These are phyloP conservation scores for Nineta flava DNA, from an alignment of 2,888 invertebrate genomes.

Conservation along the genomic window DNA sequence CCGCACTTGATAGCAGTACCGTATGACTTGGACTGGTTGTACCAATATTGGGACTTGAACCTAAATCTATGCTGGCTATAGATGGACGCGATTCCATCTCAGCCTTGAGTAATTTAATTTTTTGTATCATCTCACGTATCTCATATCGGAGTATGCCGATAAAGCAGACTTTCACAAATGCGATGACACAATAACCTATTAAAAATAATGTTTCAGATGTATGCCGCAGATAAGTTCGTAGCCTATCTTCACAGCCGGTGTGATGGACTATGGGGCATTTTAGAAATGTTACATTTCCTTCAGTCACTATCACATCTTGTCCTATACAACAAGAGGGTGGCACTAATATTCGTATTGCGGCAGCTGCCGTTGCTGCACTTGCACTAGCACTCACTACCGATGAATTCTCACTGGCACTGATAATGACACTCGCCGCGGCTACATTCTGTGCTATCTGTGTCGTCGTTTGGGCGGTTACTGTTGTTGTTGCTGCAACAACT, in stretches of 20 bases:
- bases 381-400: constrained; percentile 19
- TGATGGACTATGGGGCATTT: constrained; percentile 26
- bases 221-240: constrained; percentile 57
- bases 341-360: constrained; percentile 13
- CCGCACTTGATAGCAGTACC: constrained; percentile 9
- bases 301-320: constrained; percentile 9
- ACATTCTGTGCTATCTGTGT: constrained; percentile 25
- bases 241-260: constrained; percentile 54
- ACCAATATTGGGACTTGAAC: constrained; percentile 21
- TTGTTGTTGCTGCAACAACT: constrained; percentile 14
- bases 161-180: constrained; percentile 79
- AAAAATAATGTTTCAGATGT: constrained; percentile 67
- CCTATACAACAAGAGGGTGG: constrained; percentile 22
- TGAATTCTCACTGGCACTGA: constrained; percentile 28
- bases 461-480: constrained; percentile 10
- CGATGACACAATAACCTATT: constrained; percentile 74
- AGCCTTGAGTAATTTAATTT: constrained; percentile 62
- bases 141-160: constrained; percentile 73
- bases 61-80: constrained; percentile 11
- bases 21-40: constrained; percentile 11
- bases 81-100: constrained; percentile 40
- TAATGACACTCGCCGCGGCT: constrained; percentile 27
- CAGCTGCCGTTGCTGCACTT: not conserved
- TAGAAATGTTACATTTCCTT: constrained; percentile 8
- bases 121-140: constrained; percentile 83